Conservation (phyloP, 1,140 invertebrate genomes). For the Pentalonia nigronervosa region DNA sequence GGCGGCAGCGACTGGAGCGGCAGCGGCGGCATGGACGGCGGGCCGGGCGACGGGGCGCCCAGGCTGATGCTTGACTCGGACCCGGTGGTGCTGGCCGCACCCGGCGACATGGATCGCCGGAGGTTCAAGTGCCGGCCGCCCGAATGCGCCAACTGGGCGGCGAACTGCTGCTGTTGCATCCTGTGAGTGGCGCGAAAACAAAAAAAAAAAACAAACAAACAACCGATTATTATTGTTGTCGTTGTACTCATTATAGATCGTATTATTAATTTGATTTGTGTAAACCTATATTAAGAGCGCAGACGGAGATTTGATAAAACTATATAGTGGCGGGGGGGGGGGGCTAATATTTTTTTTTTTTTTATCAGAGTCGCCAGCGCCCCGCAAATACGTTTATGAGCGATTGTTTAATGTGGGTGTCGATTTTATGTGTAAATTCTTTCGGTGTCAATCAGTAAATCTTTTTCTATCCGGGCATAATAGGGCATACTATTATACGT, state of each 20-base stretch:
- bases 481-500: too few relatives aligned
- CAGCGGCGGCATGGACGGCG: slow-evolving; percentile 58
- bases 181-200: slow-evolving; percentile 58
- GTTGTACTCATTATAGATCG: neutral
- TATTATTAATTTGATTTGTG: too few relatives aligned
- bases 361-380: too few relatives aligned
- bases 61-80: slow-evolving; percentile 62
- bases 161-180: slow-evolving; percentile 63
- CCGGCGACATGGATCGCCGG: slow-evolving; percentile 60
- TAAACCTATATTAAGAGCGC: too few relatives aligned
- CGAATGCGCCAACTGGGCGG: slow-evolving; percentile 62
- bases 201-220: neutral
- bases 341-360: too few relatives aligned
- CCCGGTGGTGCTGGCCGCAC: slow-evolving; percentile 60
- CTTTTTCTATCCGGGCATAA: too few relatives aligned
- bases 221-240: neutral
- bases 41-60: slow-evolving; percentile 63
- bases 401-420: too few relatives aligned
- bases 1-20: slow-evolving; percentile 57
- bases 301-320: too few relatives aligned
- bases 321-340: too few relatives aligned
- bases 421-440: too few relatives aligned
- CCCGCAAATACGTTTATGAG: too few relatives aligned
- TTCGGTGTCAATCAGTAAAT: too few relatives aligned
- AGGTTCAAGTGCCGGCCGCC: slow-evolving; percentile 55